Evolutionary conservation across 2,888 invertebrate species (phyloP).

Genomic region (Cryptocephalus primarius): DNA sequence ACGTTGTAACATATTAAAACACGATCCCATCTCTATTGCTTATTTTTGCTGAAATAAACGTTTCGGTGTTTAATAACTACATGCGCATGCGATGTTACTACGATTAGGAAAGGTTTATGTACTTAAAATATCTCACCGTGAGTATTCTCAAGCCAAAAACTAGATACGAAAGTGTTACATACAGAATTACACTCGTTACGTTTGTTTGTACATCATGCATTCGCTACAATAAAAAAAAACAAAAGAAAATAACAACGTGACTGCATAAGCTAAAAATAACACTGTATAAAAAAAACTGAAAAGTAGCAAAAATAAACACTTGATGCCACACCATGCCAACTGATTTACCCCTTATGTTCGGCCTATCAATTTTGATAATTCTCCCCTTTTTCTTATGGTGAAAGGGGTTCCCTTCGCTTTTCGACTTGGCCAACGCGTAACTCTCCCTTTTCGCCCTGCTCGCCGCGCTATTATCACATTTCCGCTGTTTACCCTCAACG

Average conservation of each 20-base stretch:
- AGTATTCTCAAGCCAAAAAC: not conserved
- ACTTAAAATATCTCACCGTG: not conserved
- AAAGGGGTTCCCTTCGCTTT: slow-evolving; percentile 36
- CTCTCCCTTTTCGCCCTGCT: slow-evolving; percentile 11
- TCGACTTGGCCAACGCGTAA: slow-evolving; percentile 31
- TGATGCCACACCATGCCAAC: slow-evolving; percentile 11
- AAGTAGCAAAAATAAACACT: slow-evolving; percentile 10
- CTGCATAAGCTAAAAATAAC: not conserved
- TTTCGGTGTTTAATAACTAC: too few species aligned
- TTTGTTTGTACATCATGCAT: too few species aligned
- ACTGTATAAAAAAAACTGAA: not conserved
- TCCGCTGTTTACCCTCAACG: slow-evolving; percentile 1
- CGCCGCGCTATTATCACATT: slow-evolving; percentile 5
- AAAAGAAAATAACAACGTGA: slow-evolving; percentile 4
- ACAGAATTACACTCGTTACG: too few species aligned
- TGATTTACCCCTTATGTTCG: slow-evolving; percentile 26
- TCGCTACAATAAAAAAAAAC: not conserved
- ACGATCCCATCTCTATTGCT: too few species aligned
- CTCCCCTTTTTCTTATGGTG: slow-evolving; percentile 31
- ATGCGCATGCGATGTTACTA: not conserved
- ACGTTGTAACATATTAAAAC: too few species aligned
- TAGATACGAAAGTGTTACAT: slow-evolving; percentile 1
- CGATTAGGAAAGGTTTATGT: not conserved
- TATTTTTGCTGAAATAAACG: too few species aligned
- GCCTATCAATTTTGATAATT: slow-evolving; percentile 31